These are phyloP conservation scores for Tricholauxania praeusta DNA, from an alignment of 2,888 invertebrate species.

Conservation along the genomic window DNA sequence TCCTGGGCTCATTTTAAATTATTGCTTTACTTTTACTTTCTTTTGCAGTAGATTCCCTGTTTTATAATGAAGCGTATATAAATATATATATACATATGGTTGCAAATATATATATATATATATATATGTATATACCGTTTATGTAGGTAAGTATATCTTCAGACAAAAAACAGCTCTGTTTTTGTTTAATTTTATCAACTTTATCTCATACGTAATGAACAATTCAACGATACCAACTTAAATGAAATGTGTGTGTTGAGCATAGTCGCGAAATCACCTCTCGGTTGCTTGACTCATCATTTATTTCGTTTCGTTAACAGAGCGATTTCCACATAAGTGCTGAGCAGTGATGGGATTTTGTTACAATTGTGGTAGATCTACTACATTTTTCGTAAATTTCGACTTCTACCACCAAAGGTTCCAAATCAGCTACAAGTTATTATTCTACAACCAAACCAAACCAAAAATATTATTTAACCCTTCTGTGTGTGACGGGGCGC, in stretches of 20 bases:
- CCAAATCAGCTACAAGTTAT: no score
- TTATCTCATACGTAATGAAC: slow-evolving; percentile 58
- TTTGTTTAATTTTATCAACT: slow-evolving; percentile 29
- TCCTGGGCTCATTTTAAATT: slow-evolving; percentile 47
- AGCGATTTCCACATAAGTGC: no score
- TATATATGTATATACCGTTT: slow-evolving; percentile 53
- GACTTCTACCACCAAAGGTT: no score
- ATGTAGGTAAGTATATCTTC: slow-evolving; percentile 33
- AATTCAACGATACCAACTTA: slow-evolving; percentile 67
- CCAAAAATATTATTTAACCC: no score
- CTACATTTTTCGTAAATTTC: no score
- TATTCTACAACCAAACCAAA: no score
- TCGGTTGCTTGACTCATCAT: no score
- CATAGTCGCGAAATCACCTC: slow-evolving; percentile 2
- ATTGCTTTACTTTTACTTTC: slow-evolving; percentile 49
- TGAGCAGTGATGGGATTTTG: no score
- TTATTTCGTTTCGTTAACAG: no score
- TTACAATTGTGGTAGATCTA: no score
- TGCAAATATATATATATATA: slow-evolving; percentile 46
- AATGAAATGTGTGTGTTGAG: slow-evolving; percentile 51
- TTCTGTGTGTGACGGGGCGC: no score
- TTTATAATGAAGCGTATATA: slow-evolving; percentile 51
- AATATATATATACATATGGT: slow-evolving; percentile 49
- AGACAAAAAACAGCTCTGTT: slow-evolving; percentile 17
- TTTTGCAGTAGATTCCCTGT: slow-evolving; percentile 51